Base-by-base conservation (phyloP, 1,140 invertebrate genomes). In the Tribolium castaneum region DNA sequence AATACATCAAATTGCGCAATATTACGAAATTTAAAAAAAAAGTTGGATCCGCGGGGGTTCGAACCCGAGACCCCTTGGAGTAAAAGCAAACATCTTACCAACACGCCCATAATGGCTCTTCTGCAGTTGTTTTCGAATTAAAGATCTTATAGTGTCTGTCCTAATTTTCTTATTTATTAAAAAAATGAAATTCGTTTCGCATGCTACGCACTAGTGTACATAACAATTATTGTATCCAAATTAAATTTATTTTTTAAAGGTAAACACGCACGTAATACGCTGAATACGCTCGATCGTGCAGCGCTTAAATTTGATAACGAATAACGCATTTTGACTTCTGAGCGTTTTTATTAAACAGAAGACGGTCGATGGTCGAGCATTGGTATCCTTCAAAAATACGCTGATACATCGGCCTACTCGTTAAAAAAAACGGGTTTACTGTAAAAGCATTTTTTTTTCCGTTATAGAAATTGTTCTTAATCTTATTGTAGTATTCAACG, bases 121-220 rank as follows among this genome's bases (percentile, higher is more conserved):
- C 2, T 75, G 35, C 4, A 75, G 25, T 52, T 25, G 72, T 52
- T 75, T 75, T 75, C 72, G 39, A 9, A 45, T 45, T 2, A 9
- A 45, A 52, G 51, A 73, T 73, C 13, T 73, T 73, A 73, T n/a
- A 39, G 45, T 71, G 70, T 71, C 70, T 39, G 9, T 73, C 45
- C 71, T 73, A 73, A 73, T 73, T 73, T 73, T 73, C n/a, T 73
- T 73, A 51, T 73, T 73, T 16, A 73, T 73, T 73, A 73, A 71
- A 71, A n/a, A 71, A 71, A 71, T 71, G 66, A 71, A 71, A 71
- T 71, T 71, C 66, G 66, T 34, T 71, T 71, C 30, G 66, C 66
- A 35, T 45, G 25, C 35, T 71, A 71, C 66, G 66, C 66, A 71
- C 66, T 71, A 71, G 66, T 71, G 66, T n/a, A 71, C 66, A 71